Conservation (phyloP, 2,797 vertebrate genomes). For the Poecilia velifera region DNA sequence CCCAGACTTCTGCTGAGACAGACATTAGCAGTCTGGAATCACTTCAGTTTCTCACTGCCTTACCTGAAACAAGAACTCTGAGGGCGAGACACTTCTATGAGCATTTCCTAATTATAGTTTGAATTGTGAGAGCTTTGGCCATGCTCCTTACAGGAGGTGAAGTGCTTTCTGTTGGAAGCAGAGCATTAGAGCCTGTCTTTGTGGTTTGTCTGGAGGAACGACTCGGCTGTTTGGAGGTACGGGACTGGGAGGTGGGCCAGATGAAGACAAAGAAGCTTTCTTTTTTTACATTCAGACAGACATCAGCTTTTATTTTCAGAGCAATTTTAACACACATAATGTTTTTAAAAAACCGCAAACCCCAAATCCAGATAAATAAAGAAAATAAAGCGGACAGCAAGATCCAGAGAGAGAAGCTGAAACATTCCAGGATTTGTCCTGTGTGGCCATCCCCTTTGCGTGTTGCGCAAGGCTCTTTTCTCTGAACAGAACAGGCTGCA, state of each 20-base stretch:
- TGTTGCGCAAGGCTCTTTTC: slow-evolving; percentile 39
- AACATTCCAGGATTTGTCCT: slow-evolving; percentile 12
- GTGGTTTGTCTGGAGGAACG: slow-evolving; percentile 55
- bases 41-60: slow-evolving; percentile 51
- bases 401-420: slow-evolving; percentile 2
- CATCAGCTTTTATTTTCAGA: slow-evolving; percentile 64
- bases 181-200: slow-evolving; percentile 42
- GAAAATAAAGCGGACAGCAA: slow-evolving; percentile 6
- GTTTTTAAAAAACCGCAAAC: slow-evolving; percentile 45
- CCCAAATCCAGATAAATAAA: slow-evolving; percentile 26
- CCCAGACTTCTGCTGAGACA: slow-evolving; percentile 65
- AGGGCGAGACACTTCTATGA: slow-evolving; percentile 20
- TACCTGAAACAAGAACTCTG: slow-evolving; percentile 51
- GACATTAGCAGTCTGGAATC: slow-evolving; percentile 73
- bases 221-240: slow-evolving; percentile 57
- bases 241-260: slow-evolving; percentile 63
- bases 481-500: slow-evolving; percentile 27
- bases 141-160: slow-evolving; percentile 41
- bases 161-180: slow-evolving; percentile 31
- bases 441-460: not conserved
- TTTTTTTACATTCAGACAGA: slow-evolving; percentile 44
- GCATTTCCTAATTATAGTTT: slow-evolving; percentile 63
- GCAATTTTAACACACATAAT: slow-evolving; percentile 57
- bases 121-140: slow-evolving; percentile 51
- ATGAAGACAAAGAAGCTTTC: slow-evolving; percentile 61